Base-by-base conservation (phyloP, 2,113 vertebrate species). In the Chroicocephalus ridibundus region DNA sequence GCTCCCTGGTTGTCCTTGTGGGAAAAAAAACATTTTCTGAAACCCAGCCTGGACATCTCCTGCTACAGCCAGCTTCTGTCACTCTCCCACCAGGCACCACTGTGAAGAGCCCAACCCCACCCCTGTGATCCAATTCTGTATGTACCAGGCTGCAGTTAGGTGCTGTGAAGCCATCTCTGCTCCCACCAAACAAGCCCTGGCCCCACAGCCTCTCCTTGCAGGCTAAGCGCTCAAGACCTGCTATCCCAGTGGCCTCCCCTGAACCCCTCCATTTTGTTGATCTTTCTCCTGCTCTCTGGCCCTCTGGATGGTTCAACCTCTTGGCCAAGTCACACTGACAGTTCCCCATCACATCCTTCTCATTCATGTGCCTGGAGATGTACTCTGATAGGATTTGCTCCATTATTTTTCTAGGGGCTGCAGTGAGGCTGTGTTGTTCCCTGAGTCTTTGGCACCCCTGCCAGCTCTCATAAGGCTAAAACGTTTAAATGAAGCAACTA, bases 361-460 rank as follows among this genome's bases (percentile, higher is more conserved):
- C 11, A 38, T 8, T 62, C 17, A 9, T 0, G 0, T 32, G 31
- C 14, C 11, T 5, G 51, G 60, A 82, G 19, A 49, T 9, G 9
- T 17, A 11, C 8, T 66, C 31, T 14, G 29, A 60, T 20, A 55
- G 7, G 9, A 29, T 10, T 24, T 40, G 18, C 11, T 83, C 25
- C 31, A 9, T 38, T 44, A 57, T 15, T 69, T 47, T 82, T 69
- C 40, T 46, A 69, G 31, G 14, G 44, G 8, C 10, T 49, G 11
- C 29, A 44, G 32, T 13, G 21, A 87, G 34, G 19, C 6, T 68
- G 4, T 25, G 16, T 15, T 72, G 4, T 17, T 17, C 16, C 22
- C 46, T 42, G 32, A 71, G 22, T 36, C 44, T 76, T 71, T 65
- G 16, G 40, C 38, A 57, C 3, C 6, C 18, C 31, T 47, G 15